A percentile compares a stretch with the other conserved stretches of the same genome.
These are phyloP conservation scores for Teinopalpus imperialis DNA, from an alignment of 2,888 invertebrate species.

Conservation along the genomic window DNA sequence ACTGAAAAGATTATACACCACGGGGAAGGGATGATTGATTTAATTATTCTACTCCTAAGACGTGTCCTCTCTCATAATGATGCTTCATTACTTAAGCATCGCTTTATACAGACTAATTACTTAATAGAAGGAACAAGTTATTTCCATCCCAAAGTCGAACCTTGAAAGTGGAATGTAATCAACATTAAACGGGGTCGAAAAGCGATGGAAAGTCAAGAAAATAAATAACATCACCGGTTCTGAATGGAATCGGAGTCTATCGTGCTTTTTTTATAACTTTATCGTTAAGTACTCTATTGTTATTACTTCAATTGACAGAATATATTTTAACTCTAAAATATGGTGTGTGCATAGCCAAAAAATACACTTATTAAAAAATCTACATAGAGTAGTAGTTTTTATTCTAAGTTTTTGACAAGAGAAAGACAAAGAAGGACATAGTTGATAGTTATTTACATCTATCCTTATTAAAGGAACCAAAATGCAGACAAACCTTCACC, in stretches of 20 bases:
- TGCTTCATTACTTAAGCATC: constrained; percentile 79
- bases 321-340: too few species aligned
- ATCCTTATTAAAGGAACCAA: too few species aligned
- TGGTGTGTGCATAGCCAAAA: too few species aligned
- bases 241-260: constrained; percentile 12
- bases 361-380: too few species aligned
- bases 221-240: constrained; percentile 47
- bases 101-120: constrained; percentile 79
- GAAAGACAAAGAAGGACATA: too few species aligned
- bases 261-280: too few species aligned
- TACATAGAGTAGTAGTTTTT: too few species aligned
- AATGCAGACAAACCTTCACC: too few species aligned
- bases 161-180: constrained; percentile 64
- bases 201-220: constrained; percentile 62
- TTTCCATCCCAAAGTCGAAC: constrained; percentile 72
- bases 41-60: constrained; percentile 77
- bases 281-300: constrained; percentile 5
- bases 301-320: too few species aligned
- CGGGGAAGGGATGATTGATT: constrained; percentile 75
- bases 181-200: constrained; percentile 63
- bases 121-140: constrained; percentile 81
- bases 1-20: constrained; percentile 76
- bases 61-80: constrained; percentile 81
- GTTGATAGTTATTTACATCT: too few species aligned
- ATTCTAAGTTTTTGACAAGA: too few species aligned